Conservation (phyloP, 2,797 vertebrate species). For the Sebastes matsubarae region DNA sequence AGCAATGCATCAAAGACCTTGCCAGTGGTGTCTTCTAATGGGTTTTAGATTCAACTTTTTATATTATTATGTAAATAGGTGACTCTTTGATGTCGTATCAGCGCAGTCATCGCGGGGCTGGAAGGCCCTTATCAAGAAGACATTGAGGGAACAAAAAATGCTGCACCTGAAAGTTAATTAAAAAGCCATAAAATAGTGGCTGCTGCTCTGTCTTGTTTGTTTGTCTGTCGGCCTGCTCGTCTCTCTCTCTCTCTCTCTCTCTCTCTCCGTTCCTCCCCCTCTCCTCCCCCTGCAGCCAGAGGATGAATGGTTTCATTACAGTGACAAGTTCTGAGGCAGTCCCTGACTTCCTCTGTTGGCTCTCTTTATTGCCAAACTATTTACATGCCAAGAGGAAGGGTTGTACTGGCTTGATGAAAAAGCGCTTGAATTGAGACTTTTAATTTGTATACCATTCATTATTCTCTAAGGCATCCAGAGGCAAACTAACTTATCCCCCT, state of each 20-base stretch:
- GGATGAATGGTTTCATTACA: slow-evolving; percentile 81
- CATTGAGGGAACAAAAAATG: slow-evolving; percentile 50
- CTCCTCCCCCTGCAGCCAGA: slow-evolving; percentile 48
- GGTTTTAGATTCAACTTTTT: slow-evolving; percentile 69
- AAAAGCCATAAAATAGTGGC: slow-evolving; percentile 68
- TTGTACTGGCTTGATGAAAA: slow-evolving; percentile 67
- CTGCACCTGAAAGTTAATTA: slow-evolving; percentile 76
- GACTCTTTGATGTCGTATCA: slow-evolving; percentile 67
- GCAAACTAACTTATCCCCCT: slow-evolving; percentile 40
- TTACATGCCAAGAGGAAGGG: slow-evolving; percentile 72
- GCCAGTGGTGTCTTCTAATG: slow-evolving; percentile 69
- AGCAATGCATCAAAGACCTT: slow-evolving; percentile 69
- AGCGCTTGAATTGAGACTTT: slow-evolving; percentile 72
- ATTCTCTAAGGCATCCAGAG: slow-evolving; percentile 54
- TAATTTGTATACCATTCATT: slow-evolving; percentile 74
- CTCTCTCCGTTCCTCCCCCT: not conserved
- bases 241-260: not conserved
- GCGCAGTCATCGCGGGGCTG: slow-evolving; percentile 54
- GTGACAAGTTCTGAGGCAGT: slow-evolving; percentile 73
- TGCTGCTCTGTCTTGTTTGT: slow-evolving; percentile 63
- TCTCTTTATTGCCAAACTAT: slow-evolving; percentile 71
- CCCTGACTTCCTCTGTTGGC: slow-evolving; percentile 66
- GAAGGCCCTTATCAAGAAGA: slow-evolving; percentile 61
- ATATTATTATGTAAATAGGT: slow-evolving; percentile 77
- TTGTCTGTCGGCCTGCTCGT: slow-evolving; percentile 49